Evolutionary conservation across 2,888 invertebrate species (phyloP).

Genomic region (Eristalis pertinax): DNA sequence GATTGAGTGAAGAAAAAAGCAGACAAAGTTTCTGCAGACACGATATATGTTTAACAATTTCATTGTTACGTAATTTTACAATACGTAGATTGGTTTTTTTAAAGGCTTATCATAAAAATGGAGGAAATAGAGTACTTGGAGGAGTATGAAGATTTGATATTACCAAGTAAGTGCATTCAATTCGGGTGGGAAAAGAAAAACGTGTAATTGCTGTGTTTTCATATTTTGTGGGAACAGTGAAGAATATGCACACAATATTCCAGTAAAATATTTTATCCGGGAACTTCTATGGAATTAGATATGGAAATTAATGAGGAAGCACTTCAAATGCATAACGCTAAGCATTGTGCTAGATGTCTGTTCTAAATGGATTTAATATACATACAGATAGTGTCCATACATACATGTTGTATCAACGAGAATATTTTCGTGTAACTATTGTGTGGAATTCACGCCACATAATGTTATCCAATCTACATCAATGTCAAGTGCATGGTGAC

Average conservation of each 20-base stretch:
- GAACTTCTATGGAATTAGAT: background rate
- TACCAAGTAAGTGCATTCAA: conserved; percentile 76
- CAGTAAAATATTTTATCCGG: no score
- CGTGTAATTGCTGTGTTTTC: background rate
- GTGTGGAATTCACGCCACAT: no score
- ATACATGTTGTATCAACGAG: background rate
- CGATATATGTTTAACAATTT: background rate
- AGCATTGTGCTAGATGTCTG: background rate
- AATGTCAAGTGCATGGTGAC: no score
- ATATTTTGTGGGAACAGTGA: no score
- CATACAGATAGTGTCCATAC: background rate
- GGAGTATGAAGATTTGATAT: conserved; percentile 79
- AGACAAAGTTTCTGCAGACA: background rate
- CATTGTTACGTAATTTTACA: background rate
- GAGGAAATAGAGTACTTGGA: conserved; percentile 80
- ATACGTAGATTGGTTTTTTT: background rate
- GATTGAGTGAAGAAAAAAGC: background rate
- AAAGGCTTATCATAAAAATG: conserved; percentile 73
- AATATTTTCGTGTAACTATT: no score
- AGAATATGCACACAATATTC: no score
- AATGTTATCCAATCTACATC: no score
- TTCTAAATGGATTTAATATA: background rate
- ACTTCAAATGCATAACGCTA: background rate
- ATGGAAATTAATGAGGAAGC: background rate
- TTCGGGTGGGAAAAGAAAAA: background rate